Percentiles rank a stretch among this genome's conserved stretches.
Conservation (phyloP, 2,888 invertebrate species). For the Macrostomum cliftonense region DNA sequence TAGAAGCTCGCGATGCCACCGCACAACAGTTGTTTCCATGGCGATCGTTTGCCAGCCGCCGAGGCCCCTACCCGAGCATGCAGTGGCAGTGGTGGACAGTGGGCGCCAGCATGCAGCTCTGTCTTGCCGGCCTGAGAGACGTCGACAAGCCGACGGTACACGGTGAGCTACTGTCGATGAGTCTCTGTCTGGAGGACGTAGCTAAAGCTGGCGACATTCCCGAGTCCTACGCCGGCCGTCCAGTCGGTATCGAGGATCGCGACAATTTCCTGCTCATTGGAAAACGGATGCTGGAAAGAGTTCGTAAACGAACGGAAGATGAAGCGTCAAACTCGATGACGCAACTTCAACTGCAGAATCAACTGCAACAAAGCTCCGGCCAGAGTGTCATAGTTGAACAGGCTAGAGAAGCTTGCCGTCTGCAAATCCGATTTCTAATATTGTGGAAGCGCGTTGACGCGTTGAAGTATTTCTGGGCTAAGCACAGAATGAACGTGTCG, state of each 20-base stretch:
- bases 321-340: background rate
- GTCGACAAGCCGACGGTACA: slow-evolving; percentile 19
- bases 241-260: slow-evolving; percentile 30
- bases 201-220: slow-evolving; percentile 19
- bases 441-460: slow-evolving; percentile 34
- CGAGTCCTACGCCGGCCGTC: slow-evolving; percentile 31
- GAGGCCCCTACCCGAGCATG: slow-evolving; percentile 27
- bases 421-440: slow-evolving; percentile 28
- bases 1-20: slow-evolving; percentile 26
- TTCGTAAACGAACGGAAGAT: slow-evolving; percentile 13
- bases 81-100: slow-evolving; percentile 30
- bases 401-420: slow-evolving; percentile 26
- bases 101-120: slow-evolving; percentile 27
- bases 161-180: slow-evolving; percentile 7
- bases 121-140: slow-evolving; percentile 30
- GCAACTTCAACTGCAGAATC: no score
- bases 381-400: slow-evolving; percentile 11
- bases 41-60: slow-evolving; percentile 27
- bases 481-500: slow-evolving; percentile 23
- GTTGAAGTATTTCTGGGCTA: slow-evolving; percentile 30
- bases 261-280: slow-evolving; percentile 33
- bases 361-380: no score
- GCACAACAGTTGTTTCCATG: slow-evolving; percentile 25
- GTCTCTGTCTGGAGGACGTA: slow-evolving; percentile 7
- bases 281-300: slow-evolving; percentile 21